Evolutionary conservation across 1,140 invertebrate genomes (phyloP).

Genomic region (Asbolus verrucosus): DNA sequence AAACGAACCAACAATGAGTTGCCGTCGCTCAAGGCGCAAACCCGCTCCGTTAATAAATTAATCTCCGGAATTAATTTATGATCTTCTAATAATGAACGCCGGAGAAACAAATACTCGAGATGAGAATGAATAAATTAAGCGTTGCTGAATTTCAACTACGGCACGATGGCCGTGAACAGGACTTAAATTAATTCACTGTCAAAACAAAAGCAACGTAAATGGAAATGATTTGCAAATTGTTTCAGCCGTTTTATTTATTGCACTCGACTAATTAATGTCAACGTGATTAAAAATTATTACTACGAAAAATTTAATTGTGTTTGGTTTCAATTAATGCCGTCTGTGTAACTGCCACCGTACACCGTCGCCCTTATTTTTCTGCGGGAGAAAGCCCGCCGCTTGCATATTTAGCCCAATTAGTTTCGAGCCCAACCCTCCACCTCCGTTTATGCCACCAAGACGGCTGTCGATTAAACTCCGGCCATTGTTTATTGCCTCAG

Average conservation of each 20-base stretch:
- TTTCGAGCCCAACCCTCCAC: neutral
- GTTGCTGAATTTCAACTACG: conserved; percentile 43
- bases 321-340: conserved; percentile 41
- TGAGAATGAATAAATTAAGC: conserved; percentile 49
- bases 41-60: conserved; percentile 51
- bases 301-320: conserved; percentile 47
- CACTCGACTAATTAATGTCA: conserved; percentile 49
- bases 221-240: conserved; percentile 51
- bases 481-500: conserved; percentile 6
- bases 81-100: conserved; percentile 54
- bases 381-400: neutral
- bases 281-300: conserved; percentile 46
- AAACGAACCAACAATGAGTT: conserved; percentile 36
- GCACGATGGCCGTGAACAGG: conserved; percentile 25
- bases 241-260: conserved; percentile 46
- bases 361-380: neutral
- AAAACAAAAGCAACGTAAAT: conserved; percentile 50
- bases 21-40: conserved; percentile 36
- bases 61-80: conserved; percentile 53
- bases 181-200: conserved; percentile 50
- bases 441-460: neutral
- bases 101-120: conserved; percentile 51
- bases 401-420: neutral
- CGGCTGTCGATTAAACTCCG: conserved; percentile 2
- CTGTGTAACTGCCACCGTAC: neutral